Conservation (phyloP, 53 echinoderm and acorn worm genomes). For the Pentamera pediparva region DNA sequence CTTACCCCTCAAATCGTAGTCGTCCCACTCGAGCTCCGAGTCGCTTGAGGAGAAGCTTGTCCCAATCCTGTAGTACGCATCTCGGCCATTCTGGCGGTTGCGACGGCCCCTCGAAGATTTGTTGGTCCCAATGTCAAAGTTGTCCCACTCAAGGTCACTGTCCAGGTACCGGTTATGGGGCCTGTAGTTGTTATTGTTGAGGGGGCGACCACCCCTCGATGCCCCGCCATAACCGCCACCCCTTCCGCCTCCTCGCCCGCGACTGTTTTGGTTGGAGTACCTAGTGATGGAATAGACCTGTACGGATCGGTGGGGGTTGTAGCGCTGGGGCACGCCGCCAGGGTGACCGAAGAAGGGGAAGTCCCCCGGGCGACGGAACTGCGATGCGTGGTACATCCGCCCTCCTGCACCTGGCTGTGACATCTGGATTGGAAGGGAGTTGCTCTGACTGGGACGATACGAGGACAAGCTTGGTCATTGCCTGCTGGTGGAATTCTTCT, state of each 20-base stretch:
- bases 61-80: conserved; percentile 45
- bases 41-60: conserved; percentile 45
- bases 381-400: conserved; percentile 70
- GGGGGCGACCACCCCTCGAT: conserved; percentile 25
- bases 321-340: conserved; percentile 30
- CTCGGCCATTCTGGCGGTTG: conserved; percentile 31
- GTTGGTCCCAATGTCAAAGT: conserved; percentile 77
- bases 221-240: conserved; percentile 16
- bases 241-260: conserved; percentile 29
- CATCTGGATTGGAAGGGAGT: conserved; percentile 42
- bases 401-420: conserved; percentile 84
- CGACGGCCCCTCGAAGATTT: conserved; percentile 29
- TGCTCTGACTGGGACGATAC: not conserved
- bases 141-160: conserved; percentile 94
- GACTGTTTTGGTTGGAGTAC: conserved; percentile 24
- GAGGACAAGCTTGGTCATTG: conserved; percentile 27
- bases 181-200: conserved; percentile 48
- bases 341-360: conserved; percentile 47
- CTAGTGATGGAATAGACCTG: conserved; percentile 33
- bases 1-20: conserved; percentile 81
- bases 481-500: conserved; percentile 29
- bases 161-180: conserved; percentile 40
- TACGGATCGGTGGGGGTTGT: conserved; percentile 30
- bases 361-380: conserved; percentile 57
- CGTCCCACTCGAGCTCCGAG: conserved; percentile 95